Percentiles rank a stretch among this genome's conserved stretches.
Evolutionary conservation across 2,113 vertebrate species (phyloP).

Genomic region (Microcebus tavaratra): DNA sequence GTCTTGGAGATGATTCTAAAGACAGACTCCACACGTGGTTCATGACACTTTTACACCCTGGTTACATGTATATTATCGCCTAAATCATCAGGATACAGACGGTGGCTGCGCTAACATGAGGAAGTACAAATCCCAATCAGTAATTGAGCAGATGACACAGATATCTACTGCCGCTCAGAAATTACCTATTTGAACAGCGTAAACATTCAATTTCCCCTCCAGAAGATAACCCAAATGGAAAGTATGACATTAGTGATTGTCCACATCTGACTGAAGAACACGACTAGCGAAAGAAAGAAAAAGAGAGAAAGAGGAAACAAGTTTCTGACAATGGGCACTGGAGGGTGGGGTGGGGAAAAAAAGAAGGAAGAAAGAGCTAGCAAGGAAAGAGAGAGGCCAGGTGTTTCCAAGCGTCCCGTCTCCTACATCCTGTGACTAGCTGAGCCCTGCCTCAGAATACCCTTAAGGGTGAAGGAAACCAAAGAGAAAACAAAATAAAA

Average conservation of each 20-base stretch:
- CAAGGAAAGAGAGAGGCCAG: too few species aligned
- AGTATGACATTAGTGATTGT: not conserved
- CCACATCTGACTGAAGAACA: not conserved
- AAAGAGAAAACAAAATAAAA: not conserved
- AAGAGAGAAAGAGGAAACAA: not conserved
- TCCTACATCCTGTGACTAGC: not conserved
- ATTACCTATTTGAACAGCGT: not conserved
- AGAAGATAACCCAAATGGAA: not conserved
- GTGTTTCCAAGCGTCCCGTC: accelerated
- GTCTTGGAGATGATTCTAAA: not conserved
- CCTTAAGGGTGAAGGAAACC: not conserved
- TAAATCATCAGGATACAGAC: not conserved
- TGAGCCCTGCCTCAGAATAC: accelerated
- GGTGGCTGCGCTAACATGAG: accelerated
- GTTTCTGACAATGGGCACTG: too few species aligned
- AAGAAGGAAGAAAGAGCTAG: not conserved
- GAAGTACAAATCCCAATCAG: not conserved
- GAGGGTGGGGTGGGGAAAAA: too few species aligned
- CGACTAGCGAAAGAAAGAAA: not conserved
- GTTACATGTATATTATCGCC: not conserved
- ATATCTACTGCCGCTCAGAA: not conserved
- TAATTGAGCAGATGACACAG: not conserved
- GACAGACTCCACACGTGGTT: not conserved
- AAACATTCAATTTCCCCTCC: not conserved
- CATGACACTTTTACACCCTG: accelerated